These are phyloP conservation scores for Gopherus evgoodei DNA, from an alignment of 2,113 vertebrate species.

Conservation along the genomic window DNA sequence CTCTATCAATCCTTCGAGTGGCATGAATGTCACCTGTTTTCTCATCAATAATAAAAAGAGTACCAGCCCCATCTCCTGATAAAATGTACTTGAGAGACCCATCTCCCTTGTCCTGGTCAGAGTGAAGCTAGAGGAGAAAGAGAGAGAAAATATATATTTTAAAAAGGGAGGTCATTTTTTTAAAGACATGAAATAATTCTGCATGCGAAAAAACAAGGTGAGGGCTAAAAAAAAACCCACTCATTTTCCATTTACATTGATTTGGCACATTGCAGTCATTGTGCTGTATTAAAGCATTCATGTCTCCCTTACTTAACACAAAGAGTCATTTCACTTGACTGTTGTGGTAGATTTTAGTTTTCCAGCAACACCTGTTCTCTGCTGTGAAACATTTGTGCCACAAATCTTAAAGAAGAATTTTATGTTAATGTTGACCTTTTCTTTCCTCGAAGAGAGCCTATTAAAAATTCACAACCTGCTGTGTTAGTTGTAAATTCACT, in stretches of 20 bases:
- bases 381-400: slow-evolving; percentile 74
- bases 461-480: slow-evolving; percentile 82
- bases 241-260: slow-evolving; percentile 11
- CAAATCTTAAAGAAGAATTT: slow-evolving; percentile 78
- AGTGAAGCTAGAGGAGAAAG: slow-evolving; percentile 80
- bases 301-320: slow-evolving; percentile 34
- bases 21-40: slow-evolving; percentile 89
- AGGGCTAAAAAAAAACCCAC: not conserved
- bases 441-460: slow-evolving; percentile 74
- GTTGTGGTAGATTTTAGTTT: slow-evolving; percentile 62
- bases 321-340: slow-evolving; percentile 46
- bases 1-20: slow-evolving; percentile 86
- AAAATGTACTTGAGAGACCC: slow-evolving; percentile 87
- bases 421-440: slow-evolving; percentile 86
- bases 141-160: not conserved
- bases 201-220: not conserved
- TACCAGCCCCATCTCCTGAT: slow-evolving; percentile 87
- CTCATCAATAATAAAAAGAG: slow-evolving; percentile 88
- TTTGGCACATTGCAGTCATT: not conserved
- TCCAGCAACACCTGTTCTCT: slow-evolving; percentile 76
- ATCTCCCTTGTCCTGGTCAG: slow-evolving; percentile 87
- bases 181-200: not conserved
- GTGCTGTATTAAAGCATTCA: slow-evolving; percentile 17
- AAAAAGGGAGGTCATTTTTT: not conserved
- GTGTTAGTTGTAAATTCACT: slow-evolving; percentile 77